Percentiles rank a stretch among this genome's conserved stretches.
phyloP scores from a whole-genome alignment of 2,797 vertebrate species.

The Leucoraja ocellata region DNA sequence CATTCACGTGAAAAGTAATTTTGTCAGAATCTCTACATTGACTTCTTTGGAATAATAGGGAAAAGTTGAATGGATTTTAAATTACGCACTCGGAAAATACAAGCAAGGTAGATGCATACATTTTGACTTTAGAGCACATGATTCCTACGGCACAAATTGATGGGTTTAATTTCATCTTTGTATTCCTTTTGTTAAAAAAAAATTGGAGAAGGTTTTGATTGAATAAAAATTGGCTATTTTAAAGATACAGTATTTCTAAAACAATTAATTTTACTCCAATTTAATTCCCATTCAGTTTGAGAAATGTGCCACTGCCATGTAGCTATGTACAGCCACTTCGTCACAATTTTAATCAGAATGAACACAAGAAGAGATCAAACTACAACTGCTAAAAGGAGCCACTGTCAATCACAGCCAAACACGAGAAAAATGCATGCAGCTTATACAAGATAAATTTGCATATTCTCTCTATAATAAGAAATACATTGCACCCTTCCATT shows the following conservation, averaged over 20 bases:
- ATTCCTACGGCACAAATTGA: background rate
- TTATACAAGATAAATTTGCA: background rate
- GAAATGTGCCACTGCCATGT: background rate
- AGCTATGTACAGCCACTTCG: background rate
- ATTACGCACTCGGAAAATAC: constrained; percentile 11
- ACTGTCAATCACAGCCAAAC: background rate
- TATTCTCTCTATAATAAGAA: background rate
- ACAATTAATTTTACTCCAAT: background rate
- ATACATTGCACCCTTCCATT: background rate
- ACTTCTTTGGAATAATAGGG: background rate
- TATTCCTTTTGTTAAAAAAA: background rate
- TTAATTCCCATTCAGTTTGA: background rate
- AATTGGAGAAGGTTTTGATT: background rate
- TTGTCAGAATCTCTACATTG: background rate
- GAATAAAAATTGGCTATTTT: background rate
- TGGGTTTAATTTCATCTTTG: background rate
- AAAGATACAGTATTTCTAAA: background rate
- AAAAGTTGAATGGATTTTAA: constrained; percentile 1
- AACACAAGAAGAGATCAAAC: constrained; percentile 10
- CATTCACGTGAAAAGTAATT: background rate
- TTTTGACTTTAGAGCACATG: background rate
- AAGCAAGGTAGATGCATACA: background rate
- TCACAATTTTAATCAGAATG: constrained; percentile 4
- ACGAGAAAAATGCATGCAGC: background rate
- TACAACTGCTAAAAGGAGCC: background rate